Conservation (phyloP, 2,888 invertebrate genomes). For the Petrolisthes manimaculis region DNA sequence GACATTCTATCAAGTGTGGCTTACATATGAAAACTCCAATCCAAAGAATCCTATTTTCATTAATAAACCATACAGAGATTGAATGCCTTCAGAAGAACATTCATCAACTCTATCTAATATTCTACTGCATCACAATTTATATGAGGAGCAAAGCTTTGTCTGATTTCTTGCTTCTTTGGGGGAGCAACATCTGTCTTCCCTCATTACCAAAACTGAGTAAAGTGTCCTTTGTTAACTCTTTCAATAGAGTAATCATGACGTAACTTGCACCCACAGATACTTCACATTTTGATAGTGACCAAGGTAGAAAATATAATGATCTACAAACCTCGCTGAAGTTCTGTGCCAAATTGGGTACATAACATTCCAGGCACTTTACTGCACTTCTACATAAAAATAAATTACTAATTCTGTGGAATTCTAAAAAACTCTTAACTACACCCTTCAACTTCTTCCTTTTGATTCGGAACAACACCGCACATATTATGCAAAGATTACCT, state of each 20-base stretch:
- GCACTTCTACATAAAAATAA: constrained; percentile 16
- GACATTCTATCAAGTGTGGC: too few relatives aligned
- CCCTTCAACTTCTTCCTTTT: constrained; percentile 9
- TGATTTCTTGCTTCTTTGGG: constrained; percentile 2
- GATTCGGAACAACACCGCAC: constrained; percentile 1
- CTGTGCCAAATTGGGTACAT: constrained; percentile 16
- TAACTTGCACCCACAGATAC: background rate
- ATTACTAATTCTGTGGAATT: constrained; percentile 18
- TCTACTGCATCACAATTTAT: constrained; percentile 16
- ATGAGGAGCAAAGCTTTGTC: background rate
- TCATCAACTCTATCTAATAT: background rate
- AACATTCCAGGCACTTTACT: constrained; percentile 16
- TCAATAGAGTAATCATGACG: background rate
- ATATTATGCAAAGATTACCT: background rate
- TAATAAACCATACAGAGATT: too few relatives aligned
- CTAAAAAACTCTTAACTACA: constrained; percentile 14
- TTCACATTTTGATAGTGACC: background rate
- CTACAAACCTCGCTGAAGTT: background rate
- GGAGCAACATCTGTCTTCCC: background rate
- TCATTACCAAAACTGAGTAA: constrained; percentile 4
- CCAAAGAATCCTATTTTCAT: too few relatives aligned
- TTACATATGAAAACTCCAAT: too few relatives aligned
- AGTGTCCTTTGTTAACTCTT: background rate
- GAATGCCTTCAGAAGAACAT: too few relatives aligned
- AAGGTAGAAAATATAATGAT: constrained; percentile 18